phyloP scores from a whole-genome alignment of 1,140 invertebrate species.

The Drosophila novamexicana region DNA sequence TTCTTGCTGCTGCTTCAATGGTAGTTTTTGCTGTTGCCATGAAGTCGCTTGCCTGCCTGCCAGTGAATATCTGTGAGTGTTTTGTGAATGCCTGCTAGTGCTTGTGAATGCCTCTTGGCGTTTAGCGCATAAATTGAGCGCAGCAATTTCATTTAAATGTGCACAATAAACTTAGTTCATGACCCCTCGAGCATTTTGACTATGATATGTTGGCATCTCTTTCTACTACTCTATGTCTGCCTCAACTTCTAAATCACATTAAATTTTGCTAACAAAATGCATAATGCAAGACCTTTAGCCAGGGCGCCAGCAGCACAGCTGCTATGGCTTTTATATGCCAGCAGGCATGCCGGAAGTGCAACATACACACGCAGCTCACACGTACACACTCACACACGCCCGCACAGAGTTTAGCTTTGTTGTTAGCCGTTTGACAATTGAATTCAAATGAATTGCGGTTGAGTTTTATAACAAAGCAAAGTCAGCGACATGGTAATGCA shows the following conservation, averaged over 20 bases:
- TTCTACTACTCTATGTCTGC: constrained; percentile 15
- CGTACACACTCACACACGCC: constrained; percentile 21
- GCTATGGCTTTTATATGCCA: constrained; percentile 37
- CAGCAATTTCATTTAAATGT: constrained; percentile 83
- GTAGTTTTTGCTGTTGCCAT: constrained; percentile 27
- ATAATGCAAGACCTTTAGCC: constrained; percentile 59
- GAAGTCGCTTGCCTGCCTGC: constrained; percentile 4
- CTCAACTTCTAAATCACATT: constrained; percentile 76
- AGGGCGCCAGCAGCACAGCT: constrained; percentile 26
- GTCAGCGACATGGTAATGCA: constrained; percentile 39
- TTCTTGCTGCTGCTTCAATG: constrained; percentile 30
- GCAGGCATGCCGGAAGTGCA: constrained; percentile 65
- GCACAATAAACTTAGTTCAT: constrained; percentile 82
- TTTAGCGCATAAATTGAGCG: constrained; percentile 80
- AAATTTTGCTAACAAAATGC: constrained; percentile 72
- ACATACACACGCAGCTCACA: constrained; percentile 34
- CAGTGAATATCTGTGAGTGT: constrained; percentile 12
- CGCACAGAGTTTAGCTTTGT: constrained; percentile 17
- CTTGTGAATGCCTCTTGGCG: constrained; percentile 61
- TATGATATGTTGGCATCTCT: constrained; percentile 14
- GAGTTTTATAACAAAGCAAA: constrained; percentile 58
- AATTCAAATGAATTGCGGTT: constrained; percentile 79
- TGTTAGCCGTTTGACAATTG: constrained; percentile 56
- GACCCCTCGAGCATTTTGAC: constrained; percentile 64
- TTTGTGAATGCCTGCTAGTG: constrained; percentile 9